phyloP scores from a whole-genome alignment of 2,888 invertebrate species.

The Philereme vetulata region DNA sequence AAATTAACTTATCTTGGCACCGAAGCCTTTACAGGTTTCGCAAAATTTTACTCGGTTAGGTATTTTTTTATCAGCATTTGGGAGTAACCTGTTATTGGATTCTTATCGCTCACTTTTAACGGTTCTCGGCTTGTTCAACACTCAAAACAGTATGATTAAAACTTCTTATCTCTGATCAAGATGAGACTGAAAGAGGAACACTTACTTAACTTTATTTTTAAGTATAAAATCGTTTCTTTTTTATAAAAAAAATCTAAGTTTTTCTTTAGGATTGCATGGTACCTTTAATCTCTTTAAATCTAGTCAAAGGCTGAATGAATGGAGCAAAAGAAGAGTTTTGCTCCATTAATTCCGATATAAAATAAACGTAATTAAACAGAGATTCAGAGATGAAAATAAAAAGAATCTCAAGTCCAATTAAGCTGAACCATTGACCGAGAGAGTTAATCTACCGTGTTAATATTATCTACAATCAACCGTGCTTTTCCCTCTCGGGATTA shows the following conservation, averaged over 20 bases:
- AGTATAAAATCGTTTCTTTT: too few relatives aligned
- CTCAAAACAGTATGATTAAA: background rate
- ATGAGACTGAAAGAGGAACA: too few relatives aligned
- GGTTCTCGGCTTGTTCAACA: background rate
- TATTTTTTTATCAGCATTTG: conserved; percentile 31
- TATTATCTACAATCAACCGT: conserved; percentile 20
- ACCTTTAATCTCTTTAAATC: too few relatives aligned
- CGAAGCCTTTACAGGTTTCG: background rate
- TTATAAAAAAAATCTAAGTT: too few relatives aligned
- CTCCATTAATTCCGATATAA: too few relatives aligned
- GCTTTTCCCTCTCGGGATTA: conserved; percentile 15
- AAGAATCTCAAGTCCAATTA: conserved; percentile 10
- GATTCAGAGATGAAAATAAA: conserved; percentile 4
- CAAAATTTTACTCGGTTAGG: background rate
- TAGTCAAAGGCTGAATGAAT: too few relatives aligned
- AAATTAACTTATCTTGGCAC: background rate
- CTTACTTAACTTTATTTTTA: too few relatives aligned
- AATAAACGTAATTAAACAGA: too few relatives aligned
- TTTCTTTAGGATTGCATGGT: background rate
- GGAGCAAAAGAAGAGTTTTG: too few relatives aligned
- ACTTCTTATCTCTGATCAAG: too few relatives aligned
- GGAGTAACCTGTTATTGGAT: conserved; percentile 61
- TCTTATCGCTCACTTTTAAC: conserved; percentile 58
- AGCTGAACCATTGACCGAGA: conserved; percentile 8
- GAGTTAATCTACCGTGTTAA: conserved; percentile 14